Conservation (phyloP, 2,113 vertebrate genomes). For the Microcebus murinus region DNA sequence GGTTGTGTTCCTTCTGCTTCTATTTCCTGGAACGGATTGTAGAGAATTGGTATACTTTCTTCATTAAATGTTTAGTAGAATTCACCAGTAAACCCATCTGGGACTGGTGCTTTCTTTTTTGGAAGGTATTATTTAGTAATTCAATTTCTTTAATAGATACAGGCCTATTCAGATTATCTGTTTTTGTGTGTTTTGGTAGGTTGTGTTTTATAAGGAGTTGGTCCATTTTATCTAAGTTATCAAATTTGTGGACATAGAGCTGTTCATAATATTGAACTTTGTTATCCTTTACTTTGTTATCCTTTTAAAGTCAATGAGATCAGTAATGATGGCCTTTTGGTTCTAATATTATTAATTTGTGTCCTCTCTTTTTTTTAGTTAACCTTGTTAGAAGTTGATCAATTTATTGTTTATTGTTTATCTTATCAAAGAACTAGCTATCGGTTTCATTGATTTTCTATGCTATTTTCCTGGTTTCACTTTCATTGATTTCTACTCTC, state of each 20-base stretch:
- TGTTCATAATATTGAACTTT: slow-evolving; percentile 3
- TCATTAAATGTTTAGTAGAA: not conserved
- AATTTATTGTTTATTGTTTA: not conserved
- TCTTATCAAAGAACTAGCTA: not conserved
- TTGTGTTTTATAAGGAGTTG: not conserved
- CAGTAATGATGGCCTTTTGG: not conserved
- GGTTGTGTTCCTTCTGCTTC: not conserved
- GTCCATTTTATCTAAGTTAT: not conserved
- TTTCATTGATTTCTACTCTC: not conserved
- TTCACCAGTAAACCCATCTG: not conserved
- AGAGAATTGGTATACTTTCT: not conserved
- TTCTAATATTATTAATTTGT: not conserved
- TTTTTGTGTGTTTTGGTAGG: not conserved
- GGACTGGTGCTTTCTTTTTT: not conserved
- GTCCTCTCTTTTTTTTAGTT: not conserved
- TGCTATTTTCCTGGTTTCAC: not conserved
- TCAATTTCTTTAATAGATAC: not conserved
- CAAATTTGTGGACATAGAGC: not conserved
- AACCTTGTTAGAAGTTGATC: not conserved
- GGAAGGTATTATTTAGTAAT: not conserved
- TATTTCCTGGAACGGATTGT: not conserved
- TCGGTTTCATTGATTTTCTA: not conserved
- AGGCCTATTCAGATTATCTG: not conserved
- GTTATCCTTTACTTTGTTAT: not conserved
- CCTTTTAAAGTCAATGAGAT: not conserved